These are phyloP conservation scores for Ectemnius lituratus DNA, from an alignment of 2,888 invertebrate genomes.

Conservation along the genomic window DNA sequence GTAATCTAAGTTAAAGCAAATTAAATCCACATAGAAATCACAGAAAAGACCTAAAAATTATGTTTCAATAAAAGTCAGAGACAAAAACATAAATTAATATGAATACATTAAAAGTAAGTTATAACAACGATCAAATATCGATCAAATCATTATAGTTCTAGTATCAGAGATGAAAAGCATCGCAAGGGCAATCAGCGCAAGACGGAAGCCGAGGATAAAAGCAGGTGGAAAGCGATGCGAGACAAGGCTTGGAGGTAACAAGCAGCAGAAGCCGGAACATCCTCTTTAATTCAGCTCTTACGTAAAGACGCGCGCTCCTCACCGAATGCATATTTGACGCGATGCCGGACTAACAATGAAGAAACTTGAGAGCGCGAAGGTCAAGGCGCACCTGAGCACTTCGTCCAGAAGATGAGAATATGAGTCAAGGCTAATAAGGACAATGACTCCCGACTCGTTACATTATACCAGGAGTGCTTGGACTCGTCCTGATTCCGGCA, in stretches of 20 bases:
- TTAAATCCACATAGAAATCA: too few species aligned
- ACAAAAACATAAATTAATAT: too few species aligned
- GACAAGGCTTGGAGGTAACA: background rate
- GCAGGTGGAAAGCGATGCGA: too few species aligned
- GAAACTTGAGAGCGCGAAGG: background rate
- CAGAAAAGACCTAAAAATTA: too few species aligned
- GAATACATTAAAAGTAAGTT: too few species aligned
- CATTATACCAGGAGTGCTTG: background rate
- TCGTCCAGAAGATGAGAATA: conserved; percentile 13
- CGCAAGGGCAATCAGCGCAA: too few species aligned
- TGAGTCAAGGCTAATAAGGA: conserved; percentile 39
- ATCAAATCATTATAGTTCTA: too few species aligned
- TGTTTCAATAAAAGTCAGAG: too few species aligned
- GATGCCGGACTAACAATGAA: conserved; percentile 5
- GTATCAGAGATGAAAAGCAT: too few species aligned
- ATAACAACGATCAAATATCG: too few species aligned
- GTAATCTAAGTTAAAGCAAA: too few species aligned
- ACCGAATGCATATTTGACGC: background rate
- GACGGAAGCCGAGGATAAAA: too few species aligned
- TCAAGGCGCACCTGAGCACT: background rate
- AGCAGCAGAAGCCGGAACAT: conserved; percentile 12
- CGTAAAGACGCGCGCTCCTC: background rate
- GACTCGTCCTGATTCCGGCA: background rate
- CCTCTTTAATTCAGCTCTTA: background rate
- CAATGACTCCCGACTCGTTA: conserved; percentile 2